phyloP scores from a whole-genome alignment of 1,140 invertebrate species.

The Rhagoletis pomonella region DNA sequence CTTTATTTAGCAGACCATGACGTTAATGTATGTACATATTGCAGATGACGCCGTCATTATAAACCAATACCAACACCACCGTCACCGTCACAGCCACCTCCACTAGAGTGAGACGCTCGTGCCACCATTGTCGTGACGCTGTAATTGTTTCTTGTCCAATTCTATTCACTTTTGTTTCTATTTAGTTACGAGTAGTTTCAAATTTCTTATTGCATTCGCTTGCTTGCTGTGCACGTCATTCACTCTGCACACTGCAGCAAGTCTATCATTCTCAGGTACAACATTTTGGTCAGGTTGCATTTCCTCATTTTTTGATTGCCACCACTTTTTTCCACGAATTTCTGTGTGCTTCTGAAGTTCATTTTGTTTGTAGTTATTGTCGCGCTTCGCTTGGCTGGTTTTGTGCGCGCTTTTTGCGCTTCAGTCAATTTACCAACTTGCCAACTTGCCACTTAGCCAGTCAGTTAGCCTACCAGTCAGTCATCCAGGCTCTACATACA shows the following conservation, averaged over 20 bases:
- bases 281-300: slow-evolving; percentile 42
- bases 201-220: background rate
- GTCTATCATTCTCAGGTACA: slow-evolving; percentile 36
- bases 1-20: background rate
- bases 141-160: slow-evolving; percentile 6
- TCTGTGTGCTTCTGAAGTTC: background rate
- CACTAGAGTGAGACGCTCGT: slow-evolving; percentile 30
- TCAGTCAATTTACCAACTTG: background rate
- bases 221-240: background rate
- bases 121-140: slow-evolving; percentile 9
- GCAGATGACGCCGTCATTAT: slow-evolving; percentile 16
- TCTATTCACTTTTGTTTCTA: background rate
- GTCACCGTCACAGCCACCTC: background rate
- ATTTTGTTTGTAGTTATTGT: background rate
- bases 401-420: background rate
- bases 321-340: background rate
- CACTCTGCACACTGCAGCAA: background rate
- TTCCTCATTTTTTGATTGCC: slow-evolving; percentile 33
- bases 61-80: background rate
- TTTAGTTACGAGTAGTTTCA: background rate
- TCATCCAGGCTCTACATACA: background rate
- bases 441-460: background rate
- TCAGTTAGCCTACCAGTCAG: background rate
- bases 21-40: background rate
- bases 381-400: background rate